Evolutionary conservation across 2,113 vertebrate genomes (phyloP).

Genomic region (Suricata suricatta): DNA sequence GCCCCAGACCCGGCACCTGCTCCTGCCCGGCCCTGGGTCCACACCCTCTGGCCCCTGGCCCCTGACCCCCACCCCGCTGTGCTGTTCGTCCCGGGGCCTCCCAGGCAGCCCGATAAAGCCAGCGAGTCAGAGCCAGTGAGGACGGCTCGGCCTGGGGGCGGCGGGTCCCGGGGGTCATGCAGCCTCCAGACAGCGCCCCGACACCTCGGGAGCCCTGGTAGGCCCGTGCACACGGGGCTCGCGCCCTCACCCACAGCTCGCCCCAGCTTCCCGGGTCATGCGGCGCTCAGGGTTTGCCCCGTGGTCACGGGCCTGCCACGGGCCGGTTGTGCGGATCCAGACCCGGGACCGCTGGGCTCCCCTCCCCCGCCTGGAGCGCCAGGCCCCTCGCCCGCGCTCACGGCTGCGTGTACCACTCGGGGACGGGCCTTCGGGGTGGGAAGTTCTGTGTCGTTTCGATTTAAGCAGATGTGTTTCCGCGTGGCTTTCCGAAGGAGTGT

Average conservation of each 20-base stretch:
- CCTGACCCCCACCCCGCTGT: background rate
- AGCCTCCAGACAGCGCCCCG: accelerated
- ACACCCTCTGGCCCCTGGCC: background rate
- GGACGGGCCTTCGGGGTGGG: accelerated
- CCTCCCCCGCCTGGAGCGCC: background rate
- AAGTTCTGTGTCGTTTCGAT: accelerated
- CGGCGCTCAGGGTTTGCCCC: accelerated
- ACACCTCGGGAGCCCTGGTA: accelerated
- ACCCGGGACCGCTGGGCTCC: background rate
- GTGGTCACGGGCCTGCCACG: too few relatives aligned
- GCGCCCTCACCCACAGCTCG: too few relatives aligned
- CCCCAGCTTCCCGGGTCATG: background rate
- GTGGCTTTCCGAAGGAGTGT: background rate
- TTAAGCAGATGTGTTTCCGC: accelerated
- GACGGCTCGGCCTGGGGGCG: background rate
- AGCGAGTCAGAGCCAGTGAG: background rate
- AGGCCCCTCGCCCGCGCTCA: accelerated
- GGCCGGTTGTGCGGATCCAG: too few relatives aligned
- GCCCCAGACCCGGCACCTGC: too few relatives aligned
- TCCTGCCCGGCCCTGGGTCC: background rate
- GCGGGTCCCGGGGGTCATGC: accelerated
- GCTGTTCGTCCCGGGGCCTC: background rate
- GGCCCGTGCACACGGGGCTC: accelerated
- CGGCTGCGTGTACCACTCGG: accelerated
- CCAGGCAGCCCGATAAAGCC: background rate